Conservation (phyloP, 2,888 invertebrate species). For the Nemoura dubitans region DNA sequence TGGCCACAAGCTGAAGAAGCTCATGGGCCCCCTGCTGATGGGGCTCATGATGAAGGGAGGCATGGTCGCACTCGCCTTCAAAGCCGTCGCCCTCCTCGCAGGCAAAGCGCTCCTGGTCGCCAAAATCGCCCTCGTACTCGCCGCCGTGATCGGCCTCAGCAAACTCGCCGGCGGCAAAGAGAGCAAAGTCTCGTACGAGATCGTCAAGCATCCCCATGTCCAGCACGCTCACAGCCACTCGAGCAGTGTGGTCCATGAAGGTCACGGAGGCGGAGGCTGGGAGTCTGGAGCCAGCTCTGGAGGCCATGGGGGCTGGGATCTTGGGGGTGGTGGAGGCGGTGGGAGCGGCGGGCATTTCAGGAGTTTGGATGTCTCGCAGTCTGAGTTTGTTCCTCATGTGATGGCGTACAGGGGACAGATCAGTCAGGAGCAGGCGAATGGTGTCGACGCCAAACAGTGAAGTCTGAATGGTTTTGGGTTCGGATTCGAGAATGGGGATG, state of each 20-base stretch:
- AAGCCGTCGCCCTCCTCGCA: conserved; percentile 70
- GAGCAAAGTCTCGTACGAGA: conserved; percentile 82
- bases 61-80: conserved; percentile 77
- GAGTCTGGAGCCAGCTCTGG: conserved; percentile 62
- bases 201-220: conserved; percentile 86
- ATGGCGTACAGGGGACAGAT: conserved; percentile 46
- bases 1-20: conserved; percentile 68
- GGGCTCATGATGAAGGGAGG: conserved; percentile 76
- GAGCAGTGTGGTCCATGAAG: conserved; percentile 69
- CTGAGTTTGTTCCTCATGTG: conserved; percentile 41
- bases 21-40: conserved; percentile 70
- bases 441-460: background rate
- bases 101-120: conserved; percentile 51
- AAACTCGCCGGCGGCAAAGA: conserved; percentile 44
- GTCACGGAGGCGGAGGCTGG: conserved; percentile 63
- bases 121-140: conserved; percentile 51
- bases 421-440: conserved; percentile 24
- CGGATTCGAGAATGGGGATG: background rate
- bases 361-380: conserved; percentile 38
- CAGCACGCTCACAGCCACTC: conserved; percentile 73
- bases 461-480: background rate
- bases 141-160: conserved; percentile 50
- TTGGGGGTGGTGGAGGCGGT: conserved; percentile 22
- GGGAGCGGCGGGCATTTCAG: conserved; percentile 43
- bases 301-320: conserved; percentile 55